phyloP scores from a whole-genome alignment of 2,888 invertebrate genomes.

The Sepioteuthis lessoniana region DNA sequence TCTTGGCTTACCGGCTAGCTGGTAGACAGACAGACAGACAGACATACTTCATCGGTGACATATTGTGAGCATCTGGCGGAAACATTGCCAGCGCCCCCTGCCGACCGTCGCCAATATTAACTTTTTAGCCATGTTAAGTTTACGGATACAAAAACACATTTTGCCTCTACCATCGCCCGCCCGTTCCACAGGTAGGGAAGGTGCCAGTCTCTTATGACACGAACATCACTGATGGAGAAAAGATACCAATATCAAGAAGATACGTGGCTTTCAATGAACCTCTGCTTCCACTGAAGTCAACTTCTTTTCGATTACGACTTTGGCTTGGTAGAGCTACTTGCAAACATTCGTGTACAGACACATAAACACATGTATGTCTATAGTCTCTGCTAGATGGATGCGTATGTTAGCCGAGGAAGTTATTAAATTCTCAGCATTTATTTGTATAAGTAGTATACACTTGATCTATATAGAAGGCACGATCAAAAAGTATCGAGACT shows the following conservation, averaged over 20 bases:
- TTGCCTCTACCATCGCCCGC: background rate
- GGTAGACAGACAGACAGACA: background rate
- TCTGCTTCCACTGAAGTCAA: background rate
- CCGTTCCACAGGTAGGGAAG: background rate
- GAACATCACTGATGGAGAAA: background rate
- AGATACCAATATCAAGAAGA: background rate
- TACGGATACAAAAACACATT: slow-evolving; percentile 21
- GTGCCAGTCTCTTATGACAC: background rate
- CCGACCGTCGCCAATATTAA: background rate
- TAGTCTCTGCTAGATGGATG: too few relatives aligned
- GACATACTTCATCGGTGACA: background rate
- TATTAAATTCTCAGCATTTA: too few relatives aligned
- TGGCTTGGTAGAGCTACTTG: background rate
- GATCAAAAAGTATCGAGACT: too few relatives aligned
- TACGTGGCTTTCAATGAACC: background rate
- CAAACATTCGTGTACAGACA: background rate
- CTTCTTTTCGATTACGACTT: background rate
- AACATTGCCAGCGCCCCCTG: slow-evolving; percentile 5
- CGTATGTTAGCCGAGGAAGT: too few relatives aligned
- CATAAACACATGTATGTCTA: background rate
- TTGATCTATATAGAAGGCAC: too few relatives aligned
- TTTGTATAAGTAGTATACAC: too few relatives aligned
- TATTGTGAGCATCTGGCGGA: slow-evolving; percentile 33
- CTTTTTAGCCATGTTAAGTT: slow-evolving; percentile 11
- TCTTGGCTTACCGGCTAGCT: too few relatives aligned